phyloP scores from a whole-genome alignment of 2,888 invertebrate species.

The Kuschelorhynchus macadamiae region DNA sequence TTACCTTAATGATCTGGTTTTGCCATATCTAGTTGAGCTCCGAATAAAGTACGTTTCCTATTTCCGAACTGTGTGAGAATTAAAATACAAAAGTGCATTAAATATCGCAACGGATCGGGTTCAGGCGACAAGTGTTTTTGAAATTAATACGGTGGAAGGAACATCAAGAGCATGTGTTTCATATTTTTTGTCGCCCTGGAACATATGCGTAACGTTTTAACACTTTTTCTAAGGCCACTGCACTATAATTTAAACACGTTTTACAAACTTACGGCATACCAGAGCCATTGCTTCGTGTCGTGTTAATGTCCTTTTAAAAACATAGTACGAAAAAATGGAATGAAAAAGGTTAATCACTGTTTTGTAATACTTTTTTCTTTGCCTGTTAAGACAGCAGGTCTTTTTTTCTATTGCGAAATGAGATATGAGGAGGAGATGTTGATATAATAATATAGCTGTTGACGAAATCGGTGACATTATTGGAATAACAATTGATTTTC shows the following conservation, averaged over 20 bases:
- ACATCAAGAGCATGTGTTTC: constrained; percentile 57
- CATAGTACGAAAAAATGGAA: constrained; percentile 52
- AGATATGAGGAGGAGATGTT: constrained; percentile 18
- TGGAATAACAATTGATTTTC: neutral
- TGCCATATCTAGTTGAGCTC: no score
- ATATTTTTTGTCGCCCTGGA: constrained; percentile 58
- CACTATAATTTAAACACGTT: constrained; percentile 58
- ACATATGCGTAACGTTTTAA: constrained; percentile 59
- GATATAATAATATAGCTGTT: constrained; percentile 25
- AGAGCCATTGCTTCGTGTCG: constrained; percentile 25
- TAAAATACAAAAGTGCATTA: neutral
- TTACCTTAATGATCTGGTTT: no score
- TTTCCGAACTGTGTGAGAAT: neutral
- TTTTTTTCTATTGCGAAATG: constrained; percentile 31
- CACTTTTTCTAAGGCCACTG: constrained; percentile 59
- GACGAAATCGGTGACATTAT: neutral
- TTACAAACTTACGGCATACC: constrained; percentile 48
- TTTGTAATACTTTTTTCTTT: constrained; percentile 28
- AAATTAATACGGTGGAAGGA: constrained; percentile 55
- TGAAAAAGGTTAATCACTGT: constrained; percentile 54
- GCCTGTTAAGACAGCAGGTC: constrained; percentile 9
- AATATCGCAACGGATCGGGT: constrained; percentile 20
- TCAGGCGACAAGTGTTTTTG: constrained; percentile 57
- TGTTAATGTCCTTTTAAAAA: constrained; percentile 54
- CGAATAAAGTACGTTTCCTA: no score